Conservation (phyloP, 1,140 invertebrate genomes). For the Tenebrio molitor region DNA sequence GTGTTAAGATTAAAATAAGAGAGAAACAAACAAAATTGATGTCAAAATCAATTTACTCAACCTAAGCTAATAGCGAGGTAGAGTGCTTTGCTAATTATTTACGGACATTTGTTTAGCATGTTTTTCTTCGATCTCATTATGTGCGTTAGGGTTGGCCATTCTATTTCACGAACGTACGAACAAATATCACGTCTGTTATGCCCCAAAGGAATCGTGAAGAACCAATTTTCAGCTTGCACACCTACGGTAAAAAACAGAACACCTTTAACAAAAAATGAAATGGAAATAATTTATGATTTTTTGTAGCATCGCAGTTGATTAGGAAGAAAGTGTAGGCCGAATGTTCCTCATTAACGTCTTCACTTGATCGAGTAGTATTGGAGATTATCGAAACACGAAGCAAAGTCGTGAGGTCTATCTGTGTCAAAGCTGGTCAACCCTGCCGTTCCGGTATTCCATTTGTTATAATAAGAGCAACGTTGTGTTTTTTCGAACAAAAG, state of each 20-base stretch:
- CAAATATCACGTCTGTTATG: slow-evolving; percentile 12
- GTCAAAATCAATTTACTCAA: too few relatives aligned
- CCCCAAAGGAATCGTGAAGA: slow-evolving; percentile 29
- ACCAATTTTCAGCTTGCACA: slow-evolving; percentile 24
- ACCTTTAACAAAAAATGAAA: background rate
- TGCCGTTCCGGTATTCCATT: background rate
- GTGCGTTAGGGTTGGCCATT: background rate
- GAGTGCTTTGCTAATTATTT: too few relatives aligned
- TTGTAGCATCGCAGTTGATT: background rate
- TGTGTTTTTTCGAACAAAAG: background rate
- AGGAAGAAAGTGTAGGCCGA: background rate
- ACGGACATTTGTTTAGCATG: too few relatives aligned
- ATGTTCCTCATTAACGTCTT: slow-evolving; percentile 6
- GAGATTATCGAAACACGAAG: background rate
- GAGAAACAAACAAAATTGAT: too few relatives aligned
- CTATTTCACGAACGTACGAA: background rate
- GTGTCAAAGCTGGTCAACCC: background rate
- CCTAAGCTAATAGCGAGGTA: too few relatives aligned
- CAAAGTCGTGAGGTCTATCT: background rate
- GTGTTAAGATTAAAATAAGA: too few relatives aligned
- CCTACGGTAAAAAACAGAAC: slow-evolving; percentile 6
- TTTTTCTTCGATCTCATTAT: too few relatives aligned
- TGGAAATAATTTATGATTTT: slow-evolving; percentile 27
- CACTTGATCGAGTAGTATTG: background rate
- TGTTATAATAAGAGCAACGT: slow-evolving; percentile 7